These are phyloP conservation scores for Gyps fulvus DNA, from an alignment of 2,113 vertebrate genomes.

Conservation along the genomic window DNA sequence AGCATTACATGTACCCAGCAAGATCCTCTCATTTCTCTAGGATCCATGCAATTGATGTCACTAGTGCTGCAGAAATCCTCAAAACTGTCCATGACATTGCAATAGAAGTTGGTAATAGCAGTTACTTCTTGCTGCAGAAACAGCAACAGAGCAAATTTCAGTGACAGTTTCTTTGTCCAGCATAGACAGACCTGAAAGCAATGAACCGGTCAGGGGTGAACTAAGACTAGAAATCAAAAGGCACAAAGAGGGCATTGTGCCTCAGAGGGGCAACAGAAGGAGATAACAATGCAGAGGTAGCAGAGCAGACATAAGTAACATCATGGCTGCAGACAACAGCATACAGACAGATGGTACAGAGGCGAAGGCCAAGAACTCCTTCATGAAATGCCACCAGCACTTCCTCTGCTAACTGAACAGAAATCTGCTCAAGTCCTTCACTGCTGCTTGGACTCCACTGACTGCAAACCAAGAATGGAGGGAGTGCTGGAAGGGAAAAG, in stretches of 20 bases:
- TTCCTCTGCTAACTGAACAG: not conserved
- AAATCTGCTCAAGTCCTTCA: not conserved
- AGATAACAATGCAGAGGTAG: not conserved
- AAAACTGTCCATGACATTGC: not conserved
- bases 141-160: not conserved
- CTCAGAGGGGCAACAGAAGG: not conserved
- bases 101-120: not conserved
- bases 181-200: not conserved
- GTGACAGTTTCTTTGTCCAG: not conserved
- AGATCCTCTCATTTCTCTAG: not conserved
- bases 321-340: fast-evolving
- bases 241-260: not conserved
- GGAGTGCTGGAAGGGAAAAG: not conserved
- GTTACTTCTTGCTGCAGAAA: not conserved
- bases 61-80: not conserved
- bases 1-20: not conserved
- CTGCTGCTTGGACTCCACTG: not conserved
- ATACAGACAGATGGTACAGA: not conserved
- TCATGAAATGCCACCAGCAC: not conserved
- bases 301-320: not conserved
- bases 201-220: not conserved
- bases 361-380: not conserved
- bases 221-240: not conserved
- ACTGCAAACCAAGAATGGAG: not conserved
- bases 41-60: not conserved